Evolutionary conservation across 1,140 invertebrate species (phyloP), one percentile per base, ranked within the genome.

Genomic region (Monochamus saltuarius): DNA sequence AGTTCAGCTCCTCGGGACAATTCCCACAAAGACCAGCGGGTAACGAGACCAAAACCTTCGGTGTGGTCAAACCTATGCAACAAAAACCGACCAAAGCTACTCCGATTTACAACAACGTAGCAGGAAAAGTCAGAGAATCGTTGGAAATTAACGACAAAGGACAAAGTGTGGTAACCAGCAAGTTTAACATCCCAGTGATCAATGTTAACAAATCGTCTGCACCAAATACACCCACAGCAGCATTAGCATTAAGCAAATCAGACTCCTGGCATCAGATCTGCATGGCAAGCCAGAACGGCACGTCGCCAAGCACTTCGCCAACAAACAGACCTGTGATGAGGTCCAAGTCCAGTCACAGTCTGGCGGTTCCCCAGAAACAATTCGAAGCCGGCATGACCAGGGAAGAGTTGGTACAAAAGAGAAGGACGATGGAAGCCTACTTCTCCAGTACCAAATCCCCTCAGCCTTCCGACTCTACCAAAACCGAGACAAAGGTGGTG

Each of bases 341-440:
- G 65, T 83, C 87, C 1, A 90, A 88, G 63, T 90, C 89, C 0
- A 87, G 87, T 65, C 86, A 89, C 59, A 80, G 86, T 3, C 74
- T 90, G 61, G 83, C 83, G 8, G 79, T 88, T 14, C 87, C 89
- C 0, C 53, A 56, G 13, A 90, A 85, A 61, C 85, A 92, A 61
- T 93, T 82, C 73, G 90, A 93, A 73, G 89, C 89, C 6, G 86
- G 88, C 17, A 84, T 90, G 55, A 81, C 84, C 7, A 87, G 86
- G 52, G 84, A 88, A n/a, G 84, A 86, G 59, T 76, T 91, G 7
- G 79, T 82, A 8, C 84, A 86, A 34, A 93, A 92, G 78, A 85
- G 88, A 67, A 82, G 84, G 36, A 90, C 90, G 4, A 86, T 94
- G 39, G 87, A 89, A 56, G 87, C 88, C n/a, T 93, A 91, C 71